Evolutionary conservation across 2,797 vertebrate genomes (phyloP), one percentile per base, ranked within the genome.

Genomic region (Typhlichthys eigenmanni): DNA sequence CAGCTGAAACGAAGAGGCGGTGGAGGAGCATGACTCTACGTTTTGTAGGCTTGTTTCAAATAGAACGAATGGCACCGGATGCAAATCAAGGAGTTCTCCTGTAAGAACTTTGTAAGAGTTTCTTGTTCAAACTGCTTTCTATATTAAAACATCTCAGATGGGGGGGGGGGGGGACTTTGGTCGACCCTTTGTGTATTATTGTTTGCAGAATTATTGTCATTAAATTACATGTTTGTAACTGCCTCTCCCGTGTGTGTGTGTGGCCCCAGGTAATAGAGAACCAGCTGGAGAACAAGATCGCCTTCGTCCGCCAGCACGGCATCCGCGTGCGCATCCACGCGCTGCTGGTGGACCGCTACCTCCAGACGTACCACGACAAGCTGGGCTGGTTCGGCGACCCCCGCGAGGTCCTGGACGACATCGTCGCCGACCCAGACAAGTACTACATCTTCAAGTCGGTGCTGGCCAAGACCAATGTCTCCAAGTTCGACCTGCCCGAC

Each of bases 381-480:
- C 98, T 98, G 95, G 98, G 95, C 87, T 99, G 95, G 92, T 99
- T 99, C 91, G 98, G 98, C 0, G 97, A 99, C 55, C 95, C 97
- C 0, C 96, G 98, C 63, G 79, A 96, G 47, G 97, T 99, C 51
- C 98, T 98, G 83, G 93, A 95, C 77, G 98, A 99, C 92, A 99
- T 99, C 55, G 92, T 99, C 69, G 96, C 98, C 32, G 96, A 99
- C 75, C 98, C 97, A 7, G 97, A 99, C 89, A 97, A 94, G 85
- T 99, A 96, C 89, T 98, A 93, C 85, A 99, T 99, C 84, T 99
- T 98, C 84, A 99, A 99, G 87, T 95, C 98, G 64, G 98, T 99
- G 86, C 89, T 99, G 80, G 97, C 97, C 80, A 99, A 99, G 91
- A 98, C 97, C 88, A 99, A 99, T 0, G 95, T 99, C 88, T 99